Evolutionary conservation across 2,888 invertebrate genomes (phyloP).

Genomic region (Plagodis dolabraria): DNA sequence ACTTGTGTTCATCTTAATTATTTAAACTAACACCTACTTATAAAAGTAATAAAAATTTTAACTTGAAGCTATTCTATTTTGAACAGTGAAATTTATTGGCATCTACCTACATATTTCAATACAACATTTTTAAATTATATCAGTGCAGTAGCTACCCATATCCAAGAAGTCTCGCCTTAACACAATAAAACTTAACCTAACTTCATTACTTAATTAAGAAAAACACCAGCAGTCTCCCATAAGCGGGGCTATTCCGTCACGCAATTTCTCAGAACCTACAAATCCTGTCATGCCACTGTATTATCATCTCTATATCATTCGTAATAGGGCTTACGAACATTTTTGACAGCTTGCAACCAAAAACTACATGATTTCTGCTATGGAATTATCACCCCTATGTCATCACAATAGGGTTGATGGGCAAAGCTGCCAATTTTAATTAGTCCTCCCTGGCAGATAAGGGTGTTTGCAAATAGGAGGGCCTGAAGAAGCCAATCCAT

Average conservation of each 20-base stretch:
- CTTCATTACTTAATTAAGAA: conserved; percentile 34
- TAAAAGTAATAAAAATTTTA: no score
- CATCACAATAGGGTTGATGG: conserved; percentile 38
- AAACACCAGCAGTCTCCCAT: conserved; percentile 29
- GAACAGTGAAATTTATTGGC: no score
- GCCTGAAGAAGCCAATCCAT: conserved; percentile 84
- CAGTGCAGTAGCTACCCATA: no score
- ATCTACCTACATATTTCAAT: no score
- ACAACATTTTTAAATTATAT: no score
- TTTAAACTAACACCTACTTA: no score
- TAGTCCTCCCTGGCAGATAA: conserved; percentile 73
- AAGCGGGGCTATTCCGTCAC: conserved; percentile 31
- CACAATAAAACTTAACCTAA: conserved; percentile 6
- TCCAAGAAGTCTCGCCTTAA: no score
- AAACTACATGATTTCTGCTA: conserved; percentile 14
- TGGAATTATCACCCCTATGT: conserved; percentile 38
- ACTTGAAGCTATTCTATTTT: no score
- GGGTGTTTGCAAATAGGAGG: conserved; percentile 84
- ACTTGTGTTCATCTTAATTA: no score
- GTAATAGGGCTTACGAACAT: conserved; percentile 6
- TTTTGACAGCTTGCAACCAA: conserved; percentile 16
- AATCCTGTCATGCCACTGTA: conserved; percentile 1
- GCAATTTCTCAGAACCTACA: conserved; percentile 9
- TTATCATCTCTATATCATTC: conserved; percentile 8
- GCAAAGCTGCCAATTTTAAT: conserved; percentile 74